Base-by-base conservation (phyloP, 2,797 vertebrate genomes). In the Melanotaenia trifasciata region DNA sequence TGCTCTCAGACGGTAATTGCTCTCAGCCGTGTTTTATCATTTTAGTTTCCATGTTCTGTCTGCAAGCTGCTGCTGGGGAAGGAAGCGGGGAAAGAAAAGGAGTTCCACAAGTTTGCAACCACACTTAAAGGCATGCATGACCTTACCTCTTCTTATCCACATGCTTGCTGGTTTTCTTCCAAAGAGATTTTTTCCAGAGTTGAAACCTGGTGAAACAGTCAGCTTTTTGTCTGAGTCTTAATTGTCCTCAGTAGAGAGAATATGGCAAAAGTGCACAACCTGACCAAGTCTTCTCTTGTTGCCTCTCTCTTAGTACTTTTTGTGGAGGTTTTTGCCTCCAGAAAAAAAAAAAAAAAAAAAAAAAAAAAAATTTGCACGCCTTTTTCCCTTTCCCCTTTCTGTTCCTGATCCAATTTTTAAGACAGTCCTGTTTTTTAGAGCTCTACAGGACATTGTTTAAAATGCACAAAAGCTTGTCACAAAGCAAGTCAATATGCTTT, bases 1-100 rank as follows among this genome's bases (percentile, higher is more conserved):
- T 40, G 79, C 76, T 73, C 81, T 81, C 85, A 87, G 82, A 85
- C 64, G 26, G 64, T 92, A 94, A 94, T 92, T 92, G 70, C 82
- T 91, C 89, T 91, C 90, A 92, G 87, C 76, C 86, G 88, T 11
- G 64, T 89, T 82, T 84, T 68, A 80, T 85, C 65, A 77, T 81
- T 85, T 79, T 35, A 30, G 26, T 65, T 84, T 79, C 78, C 73
- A 57, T 47, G 36, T 58, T 79, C 67, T 71, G 76, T 81, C 73
- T 73, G 74, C 67, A 66, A 86, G 81, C 84, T 79, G 81, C 76
- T 62, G 50, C 5, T 26, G 24, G 45, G 69, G 57, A 70, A 75
- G 72, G 35, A 40, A 80, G 85, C 70, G 58, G 56, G 30, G 54
- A 63, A 56, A n/a, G 65, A 54, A 76, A 68, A 75, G 35, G 30